A percentile compares a stretch with the other conserved stretches of the same genome.
These are phyloP conservation scores for Ptilonorhynchus violaceus DNA, from an alignment of 2,113 vertebrate species.

Conservation along the genomic window DNA sequence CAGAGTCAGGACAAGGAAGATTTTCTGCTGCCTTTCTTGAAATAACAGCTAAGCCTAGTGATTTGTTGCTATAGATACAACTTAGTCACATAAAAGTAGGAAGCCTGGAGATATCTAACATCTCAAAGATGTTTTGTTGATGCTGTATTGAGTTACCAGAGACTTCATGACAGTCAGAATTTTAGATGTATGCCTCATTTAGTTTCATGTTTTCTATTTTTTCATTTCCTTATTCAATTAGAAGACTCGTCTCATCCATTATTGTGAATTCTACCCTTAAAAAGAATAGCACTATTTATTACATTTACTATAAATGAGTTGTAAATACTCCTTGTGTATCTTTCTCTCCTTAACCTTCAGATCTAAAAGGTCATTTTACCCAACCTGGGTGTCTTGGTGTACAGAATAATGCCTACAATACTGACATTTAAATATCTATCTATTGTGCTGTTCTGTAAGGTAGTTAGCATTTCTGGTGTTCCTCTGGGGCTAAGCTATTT, in stretches of 20 bases:
- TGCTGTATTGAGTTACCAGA: neutral
- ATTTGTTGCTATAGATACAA: conserved; percentile 15
- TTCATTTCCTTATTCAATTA: neutral
- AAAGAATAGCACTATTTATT: neutral
- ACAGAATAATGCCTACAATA: neutral
- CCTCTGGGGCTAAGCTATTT: neutral
- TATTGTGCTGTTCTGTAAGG: neutral
- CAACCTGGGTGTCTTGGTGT: neutral
- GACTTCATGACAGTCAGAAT: neutral
- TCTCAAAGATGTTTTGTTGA: neutral
- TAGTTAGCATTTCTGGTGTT: conserved; percentile 1
- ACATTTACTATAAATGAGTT: neutral
- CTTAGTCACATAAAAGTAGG: neutral
- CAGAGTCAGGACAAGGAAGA: neutral
- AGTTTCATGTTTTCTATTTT: neutral
- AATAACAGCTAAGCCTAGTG: neutral
- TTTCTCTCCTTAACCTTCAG: neutral
- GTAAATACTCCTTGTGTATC: neutral
- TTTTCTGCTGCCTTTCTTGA: neutral
- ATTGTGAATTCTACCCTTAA: neutral
- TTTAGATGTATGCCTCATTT: neutral
- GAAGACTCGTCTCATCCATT: neutral
- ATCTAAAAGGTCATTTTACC: neutral
- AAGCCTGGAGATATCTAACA: neutral
- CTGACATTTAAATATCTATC: neutral